Evolutionary conservation across 2,113 vertebrate species (phyloP).

Genomic region (Pyrgilauda ruficollis): DNA sequence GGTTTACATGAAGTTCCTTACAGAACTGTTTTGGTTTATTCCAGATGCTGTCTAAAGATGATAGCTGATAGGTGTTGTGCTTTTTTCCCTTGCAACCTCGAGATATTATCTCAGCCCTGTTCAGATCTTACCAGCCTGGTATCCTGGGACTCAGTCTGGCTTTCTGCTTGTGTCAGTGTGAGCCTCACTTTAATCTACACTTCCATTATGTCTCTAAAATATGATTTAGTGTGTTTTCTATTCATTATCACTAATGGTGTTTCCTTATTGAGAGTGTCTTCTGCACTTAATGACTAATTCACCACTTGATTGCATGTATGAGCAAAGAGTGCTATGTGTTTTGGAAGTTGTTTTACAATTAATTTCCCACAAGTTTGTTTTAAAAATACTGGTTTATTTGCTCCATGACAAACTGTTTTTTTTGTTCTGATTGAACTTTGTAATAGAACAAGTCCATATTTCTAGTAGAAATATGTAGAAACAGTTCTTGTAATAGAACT

Average conservation of each 20-base stretch:
- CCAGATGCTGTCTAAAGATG: neutral
- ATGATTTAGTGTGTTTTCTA: neutral
- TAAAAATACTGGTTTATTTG: neutral
- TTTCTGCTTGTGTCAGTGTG: neutral
- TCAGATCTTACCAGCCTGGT: neutral
- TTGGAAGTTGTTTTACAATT: neutral
- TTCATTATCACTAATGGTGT: neutral
- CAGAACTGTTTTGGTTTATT: neutral
- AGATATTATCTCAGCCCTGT: neutral
- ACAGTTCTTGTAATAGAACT: neutral
- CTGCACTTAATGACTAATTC: neutral
- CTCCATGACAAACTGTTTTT: neutral
- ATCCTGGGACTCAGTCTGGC: neutral
- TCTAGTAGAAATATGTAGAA: neutral
- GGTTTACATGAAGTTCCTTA: neutral
- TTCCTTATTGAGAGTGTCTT: neutral
- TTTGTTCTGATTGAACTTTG: neutral
- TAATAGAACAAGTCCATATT: neutral
- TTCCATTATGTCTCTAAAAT: neutral
- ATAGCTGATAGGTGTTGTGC: neutral
- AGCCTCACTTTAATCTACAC: neutral
- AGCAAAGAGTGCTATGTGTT: neutral
- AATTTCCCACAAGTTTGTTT: neutral
- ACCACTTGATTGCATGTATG: rapidly evolving
- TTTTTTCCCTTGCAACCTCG: neutral